A percentile compares a stretch with the other conserved stretches of the same genome.
phyloP scores from a whole-genome alignment of 1,140 invertebrate genomes.

The Caligus rogercresseyi region DNA sequence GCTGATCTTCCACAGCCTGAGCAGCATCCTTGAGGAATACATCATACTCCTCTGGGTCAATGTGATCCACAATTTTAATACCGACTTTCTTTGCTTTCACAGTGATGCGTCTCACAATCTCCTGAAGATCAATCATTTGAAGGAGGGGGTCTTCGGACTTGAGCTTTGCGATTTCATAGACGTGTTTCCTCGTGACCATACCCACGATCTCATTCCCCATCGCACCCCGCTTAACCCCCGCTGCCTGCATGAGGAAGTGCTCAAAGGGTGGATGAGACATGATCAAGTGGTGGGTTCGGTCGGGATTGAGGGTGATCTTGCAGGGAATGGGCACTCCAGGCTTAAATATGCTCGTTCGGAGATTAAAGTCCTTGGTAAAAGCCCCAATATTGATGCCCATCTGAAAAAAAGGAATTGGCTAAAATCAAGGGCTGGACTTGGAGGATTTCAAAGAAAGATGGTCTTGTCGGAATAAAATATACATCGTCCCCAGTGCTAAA shows the following conservation, averaged over 20 bases:
- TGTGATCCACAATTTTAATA: slow-evolving; percentile 41
- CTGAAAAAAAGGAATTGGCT: slow-evolving; percentile 35
- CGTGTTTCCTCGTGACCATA: slow-evolving; percentile 80
- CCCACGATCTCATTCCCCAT: slow-evolving; percentile 65
- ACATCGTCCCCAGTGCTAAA: background rate
- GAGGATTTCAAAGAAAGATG: slow-evolving; percentile 6
- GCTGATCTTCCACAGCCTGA: background rate
- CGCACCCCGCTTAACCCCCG: slow-evolving; percentile 63
- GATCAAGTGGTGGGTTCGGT: slow-evolving; percentile 61
- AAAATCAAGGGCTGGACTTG: background rate
- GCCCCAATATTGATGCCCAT: slow-evolving; percentile 82
- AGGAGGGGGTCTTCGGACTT: slow-evolving; percentile 67
- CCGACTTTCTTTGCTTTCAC: slow-evolving; percentile 55
- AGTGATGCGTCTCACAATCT: slow-evolving; percentile 61
- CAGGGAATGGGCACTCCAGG: slow-evolving; percentile 76
- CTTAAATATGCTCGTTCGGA: slow-evolving; percentile 75
- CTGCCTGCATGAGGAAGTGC: slow-evolving; percentile 84
- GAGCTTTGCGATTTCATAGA: slow-evolving; percentile 95
- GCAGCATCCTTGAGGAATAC: background rate
- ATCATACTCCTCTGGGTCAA: slow-evolving; percentile 14
- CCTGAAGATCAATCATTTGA: slow-evolving; percentile 44
- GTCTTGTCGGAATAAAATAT: background rate
- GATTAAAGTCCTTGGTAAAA: slow-evolving; percentile 98
- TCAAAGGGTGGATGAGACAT: slow-evolving; percentile 66
- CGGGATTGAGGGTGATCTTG: slow-evolving; percentile 58